Conservation (phyloP, 2,113 vertebrate species). For the Crotalus viridis region DNA sequence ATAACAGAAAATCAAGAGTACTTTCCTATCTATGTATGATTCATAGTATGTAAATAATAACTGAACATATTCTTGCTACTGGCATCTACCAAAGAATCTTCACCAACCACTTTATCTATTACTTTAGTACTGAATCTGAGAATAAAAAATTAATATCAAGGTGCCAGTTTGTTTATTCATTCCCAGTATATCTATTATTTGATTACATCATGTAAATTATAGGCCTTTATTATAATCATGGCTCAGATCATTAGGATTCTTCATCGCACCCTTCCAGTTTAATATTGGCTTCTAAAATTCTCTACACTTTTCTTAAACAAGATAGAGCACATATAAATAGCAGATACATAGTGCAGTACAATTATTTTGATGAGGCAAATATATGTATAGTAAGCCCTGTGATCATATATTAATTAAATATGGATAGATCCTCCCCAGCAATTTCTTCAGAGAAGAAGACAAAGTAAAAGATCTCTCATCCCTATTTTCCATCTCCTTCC, state of each 20-base stretch:
- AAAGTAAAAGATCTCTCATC: background rate
- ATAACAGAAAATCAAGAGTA: conserved; percentile 16
- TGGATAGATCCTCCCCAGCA: background rate
- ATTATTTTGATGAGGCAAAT: background rate
- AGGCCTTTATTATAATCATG: background rate
- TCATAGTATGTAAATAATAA: background rate
- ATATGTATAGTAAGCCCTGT: background rate
- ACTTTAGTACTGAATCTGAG: conserved; percentile 17
- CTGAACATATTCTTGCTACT: conserved; percentile 4
- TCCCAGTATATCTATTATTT: background rate
- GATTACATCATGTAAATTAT: background rate
- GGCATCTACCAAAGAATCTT: background rate
- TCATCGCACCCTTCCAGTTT: background rate
- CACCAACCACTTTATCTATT: conserved; percentile 13
- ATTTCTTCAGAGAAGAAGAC: background rate
- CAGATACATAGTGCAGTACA: background rate
- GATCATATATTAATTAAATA: background rate
- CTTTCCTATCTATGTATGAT: background rate
- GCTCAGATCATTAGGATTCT: background rate
- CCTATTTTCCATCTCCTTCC: background rate
- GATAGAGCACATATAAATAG: background rate
- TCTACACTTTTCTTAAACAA: background rate
- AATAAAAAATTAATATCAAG: conserved; percentile 23
- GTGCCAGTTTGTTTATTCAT: conserved; percentile 11
- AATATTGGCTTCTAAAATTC: background rate